phyloP scores from a whole-genome alignment of 2,113 vertebrate genomes.

The Tricholaema leucomelas region DNA sequence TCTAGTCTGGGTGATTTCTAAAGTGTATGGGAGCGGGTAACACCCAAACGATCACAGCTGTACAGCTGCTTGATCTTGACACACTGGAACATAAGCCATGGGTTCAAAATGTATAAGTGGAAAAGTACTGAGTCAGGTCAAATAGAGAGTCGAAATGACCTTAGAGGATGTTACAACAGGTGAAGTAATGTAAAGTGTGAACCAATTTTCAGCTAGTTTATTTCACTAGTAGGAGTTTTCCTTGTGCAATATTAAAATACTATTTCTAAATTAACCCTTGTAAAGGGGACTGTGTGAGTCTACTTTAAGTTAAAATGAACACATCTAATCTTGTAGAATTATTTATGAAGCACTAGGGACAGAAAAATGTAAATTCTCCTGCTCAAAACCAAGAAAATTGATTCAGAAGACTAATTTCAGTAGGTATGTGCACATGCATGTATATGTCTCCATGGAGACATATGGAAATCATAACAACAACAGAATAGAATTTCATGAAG shows the following conservation, averaged over 20 bases:
- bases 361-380: neutral
- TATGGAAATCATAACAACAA: neutral
- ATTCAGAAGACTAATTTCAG: neutral
- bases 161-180: too few species aligned
- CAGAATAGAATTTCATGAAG: neutral
- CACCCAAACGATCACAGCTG: too few species aligned
- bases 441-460: neutral
- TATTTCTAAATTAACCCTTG: neutral
- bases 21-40: too few species aligned
- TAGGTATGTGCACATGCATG: accelerated
- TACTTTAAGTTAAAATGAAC: neutral
- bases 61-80: too few species aligned
- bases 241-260: neutral
- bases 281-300: neutral
- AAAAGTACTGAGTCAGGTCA: too few species aligned
- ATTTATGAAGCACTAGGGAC: neutral
- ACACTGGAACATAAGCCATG: too few species aligned
- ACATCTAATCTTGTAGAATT: neutral
- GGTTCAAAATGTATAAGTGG: too few species aligned
- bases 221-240: slow-evolving; percentile 32
- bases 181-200: too few species aligned
- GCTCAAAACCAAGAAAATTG: neutral
- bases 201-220: slow-evolving; percentile 38
- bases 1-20: too few species aligned
- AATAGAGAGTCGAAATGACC: too few species aligned